Conservation (phyloP, 2,888 invertebrate genomes). For the Rhagium mordax region DNA sequence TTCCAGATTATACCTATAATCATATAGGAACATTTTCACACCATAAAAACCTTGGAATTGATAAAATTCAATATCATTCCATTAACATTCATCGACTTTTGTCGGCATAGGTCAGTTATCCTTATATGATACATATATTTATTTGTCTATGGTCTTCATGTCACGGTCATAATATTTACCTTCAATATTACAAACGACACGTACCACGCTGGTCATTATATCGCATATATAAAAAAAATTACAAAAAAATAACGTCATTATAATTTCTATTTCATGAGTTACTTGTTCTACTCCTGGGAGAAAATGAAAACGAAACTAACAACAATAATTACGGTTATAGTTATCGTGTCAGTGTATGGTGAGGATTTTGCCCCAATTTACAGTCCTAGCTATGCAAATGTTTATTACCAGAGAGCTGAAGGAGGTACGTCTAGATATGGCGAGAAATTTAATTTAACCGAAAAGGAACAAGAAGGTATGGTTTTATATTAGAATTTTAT, state of each 20-base stretch:
- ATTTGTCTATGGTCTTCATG: not conserved
- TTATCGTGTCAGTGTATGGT: slow-evolving; percentile 12
- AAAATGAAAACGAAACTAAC: slow-evolving; percentile 16
- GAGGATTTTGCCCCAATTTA: slow-evolving; percentile 33
- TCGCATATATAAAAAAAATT: not conserved
- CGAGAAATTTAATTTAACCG: slow-evolving; percentile 14
- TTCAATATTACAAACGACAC: slow-evolving; percentile 3
- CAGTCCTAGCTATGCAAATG: slow-evolving; percentile 38
- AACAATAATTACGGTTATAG: not conserved
- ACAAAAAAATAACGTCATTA: not conserved
- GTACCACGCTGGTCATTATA: not conserved
- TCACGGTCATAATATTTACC: slow-evolving; percentile 26
- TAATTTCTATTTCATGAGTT: too few relatives aligned
- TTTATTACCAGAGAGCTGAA: slow-evolving; percentile 22
- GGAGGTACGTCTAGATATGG: not conserved
- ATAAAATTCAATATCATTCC: not conserved
- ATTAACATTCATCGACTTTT: not conserved
- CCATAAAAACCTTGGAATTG: not conserved
- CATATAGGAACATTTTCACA: not conserved
- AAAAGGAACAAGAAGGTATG: slow-evolving; percentile 30
- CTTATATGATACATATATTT: slow-evolving; percentile 20
- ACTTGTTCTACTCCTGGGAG: too few relatives aligned
- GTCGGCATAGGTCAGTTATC: slow-evolving; percentile 15
- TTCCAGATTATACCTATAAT: not conserved
- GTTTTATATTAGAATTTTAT: slow-evolving; percentile 7